Evolutionary conservation across 1,140 invertebrate species (phyloP).

Genomic region (Triops longicaudatus): DNA sequence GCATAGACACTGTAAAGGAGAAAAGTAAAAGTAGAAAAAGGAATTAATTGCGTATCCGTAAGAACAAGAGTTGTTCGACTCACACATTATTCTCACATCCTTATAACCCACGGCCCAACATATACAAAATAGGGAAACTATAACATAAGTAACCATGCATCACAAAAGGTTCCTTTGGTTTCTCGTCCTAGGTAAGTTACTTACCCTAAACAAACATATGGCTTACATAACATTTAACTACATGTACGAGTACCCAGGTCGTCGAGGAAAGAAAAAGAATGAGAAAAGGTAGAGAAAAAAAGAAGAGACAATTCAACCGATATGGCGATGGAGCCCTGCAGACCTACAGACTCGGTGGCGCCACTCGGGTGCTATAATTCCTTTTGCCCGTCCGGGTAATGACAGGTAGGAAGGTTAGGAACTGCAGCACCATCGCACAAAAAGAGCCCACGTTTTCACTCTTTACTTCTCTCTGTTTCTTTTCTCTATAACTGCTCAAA

Average conservation of each 20-base stretch:
- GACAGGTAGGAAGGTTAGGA: constrained; percentile 23
- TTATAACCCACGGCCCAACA: not conserved
- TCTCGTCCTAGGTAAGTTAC: not conserved
- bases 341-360: constrained; percentile 23
- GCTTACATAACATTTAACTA: constrained; percentile 16
- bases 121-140: too few species aligned
- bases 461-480: constrained; percentile 24
- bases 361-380: constrained; percentile 25
- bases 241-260: not conserved
- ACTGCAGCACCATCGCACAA: constrained; percentile 22
- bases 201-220: not conserved
- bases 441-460: constrained; percentile 21
- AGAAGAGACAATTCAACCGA: constrained; percentile 1
- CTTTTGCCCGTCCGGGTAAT: constrained; percentile 23
- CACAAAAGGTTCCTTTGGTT: not conserved
- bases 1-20: constrained; percentile 74
- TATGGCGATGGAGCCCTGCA: not conserved
- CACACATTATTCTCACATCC: not conserved
- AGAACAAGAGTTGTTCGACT: not conserved
- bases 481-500: not conserved
- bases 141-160: not conserved
- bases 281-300: not conserved
- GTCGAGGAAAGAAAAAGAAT: constrained; percentile 19
- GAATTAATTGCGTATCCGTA: not conserved
- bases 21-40: constrained; percentile 27